These are phyloP conservation scores for Bothrops jararaca DNA, from an alignment of 2,113 vertebrate species.

Conservation along the genomic window DNA sequence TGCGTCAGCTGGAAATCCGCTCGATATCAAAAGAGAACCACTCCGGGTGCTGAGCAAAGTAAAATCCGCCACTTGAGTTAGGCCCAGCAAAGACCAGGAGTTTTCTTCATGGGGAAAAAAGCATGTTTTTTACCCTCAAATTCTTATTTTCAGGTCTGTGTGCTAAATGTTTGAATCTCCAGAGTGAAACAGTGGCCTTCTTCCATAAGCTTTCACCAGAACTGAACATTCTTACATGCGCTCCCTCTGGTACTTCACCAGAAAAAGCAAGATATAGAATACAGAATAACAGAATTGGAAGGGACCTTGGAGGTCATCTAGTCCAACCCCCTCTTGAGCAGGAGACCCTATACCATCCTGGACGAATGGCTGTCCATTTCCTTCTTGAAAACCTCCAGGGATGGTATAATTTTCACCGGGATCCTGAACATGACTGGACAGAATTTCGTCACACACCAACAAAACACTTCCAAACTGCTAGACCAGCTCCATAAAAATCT, in stretches of 20 bases:
- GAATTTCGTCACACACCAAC: not conserved
- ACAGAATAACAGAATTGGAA: not conserved
- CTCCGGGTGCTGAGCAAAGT: not conserved
- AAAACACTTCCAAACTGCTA: not conserved
- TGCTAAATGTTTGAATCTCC: not conserved
- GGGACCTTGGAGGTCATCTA: not conserved
- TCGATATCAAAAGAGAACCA: not conserved
- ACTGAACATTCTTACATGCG: not conserved
- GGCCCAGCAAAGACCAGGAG: not conserved
- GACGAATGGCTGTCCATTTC: too few species aligned
- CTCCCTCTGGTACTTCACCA: not conserved
- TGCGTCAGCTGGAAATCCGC: not conserved
- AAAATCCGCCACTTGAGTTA: not conserved
- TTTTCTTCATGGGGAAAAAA: not conserved
- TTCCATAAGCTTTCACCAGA: not conserved
- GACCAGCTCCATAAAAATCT: not conserved
- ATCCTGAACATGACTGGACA: not conserved
- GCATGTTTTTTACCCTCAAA: not conserved
- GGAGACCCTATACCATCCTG: too few species aligned
- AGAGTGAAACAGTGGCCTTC: not conserved
- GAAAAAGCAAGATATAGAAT: not conserved
- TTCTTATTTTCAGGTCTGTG: not conserved
- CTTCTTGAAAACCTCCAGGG: too few species aligned
- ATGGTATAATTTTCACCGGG: not conserved
- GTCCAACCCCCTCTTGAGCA: not conserved